Evolutionary conservation across 2,797 vertebrate species (phyloP).

Genomic region (Cuniculus paca): DNA sequence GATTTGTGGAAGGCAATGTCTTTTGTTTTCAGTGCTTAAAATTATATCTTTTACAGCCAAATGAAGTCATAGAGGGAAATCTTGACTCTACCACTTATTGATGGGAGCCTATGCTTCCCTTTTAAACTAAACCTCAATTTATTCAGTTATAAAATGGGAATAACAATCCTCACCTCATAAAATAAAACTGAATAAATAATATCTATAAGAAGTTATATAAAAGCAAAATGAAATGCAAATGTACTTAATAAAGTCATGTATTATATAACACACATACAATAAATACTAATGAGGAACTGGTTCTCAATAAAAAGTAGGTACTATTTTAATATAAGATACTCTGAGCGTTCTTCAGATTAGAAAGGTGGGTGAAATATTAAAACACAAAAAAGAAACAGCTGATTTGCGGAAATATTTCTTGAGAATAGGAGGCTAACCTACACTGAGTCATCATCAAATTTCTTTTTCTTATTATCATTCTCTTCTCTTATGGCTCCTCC

Average conservation of each 20-base stretch:
- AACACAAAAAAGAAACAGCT: neutral
- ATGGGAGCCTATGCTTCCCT: neutral
- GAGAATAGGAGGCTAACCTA: neutral
- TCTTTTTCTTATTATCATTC: neutral
- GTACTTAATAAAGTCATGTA: neutral
- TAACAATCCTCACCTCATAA: neutral
- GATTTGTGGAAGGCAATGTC: neutral
- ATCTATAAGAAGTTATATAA: neutral
- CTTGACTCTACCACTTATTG: neutral
- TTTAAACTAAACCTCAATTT: slow-evolving; percentile 22
- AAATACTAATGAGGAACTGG: neutral
- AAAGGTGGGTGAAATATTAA: neutral
- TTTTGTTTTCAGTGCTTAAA: neutral
- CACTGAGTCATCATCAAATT: neutral
- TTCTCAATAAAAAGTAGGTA: neutral
- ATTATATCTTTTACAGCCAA: neutral
- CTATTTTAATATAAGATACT: neutral
- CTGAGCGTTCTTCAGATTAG: neutral
- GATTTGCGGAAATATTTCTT: neutral
- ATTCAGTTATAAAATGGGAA: neutral
- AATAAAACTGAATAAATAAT: neutral
- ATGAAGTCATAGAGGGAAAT: neutral
- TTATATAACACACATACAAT: neutral
- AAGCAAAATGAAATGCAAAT: slow-evolving; percentile 30
- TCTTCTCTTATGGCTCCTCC: neutral